Conservation (phyloP, 2,113 vertebrate species). For the Nothocercus julius region DNA sequence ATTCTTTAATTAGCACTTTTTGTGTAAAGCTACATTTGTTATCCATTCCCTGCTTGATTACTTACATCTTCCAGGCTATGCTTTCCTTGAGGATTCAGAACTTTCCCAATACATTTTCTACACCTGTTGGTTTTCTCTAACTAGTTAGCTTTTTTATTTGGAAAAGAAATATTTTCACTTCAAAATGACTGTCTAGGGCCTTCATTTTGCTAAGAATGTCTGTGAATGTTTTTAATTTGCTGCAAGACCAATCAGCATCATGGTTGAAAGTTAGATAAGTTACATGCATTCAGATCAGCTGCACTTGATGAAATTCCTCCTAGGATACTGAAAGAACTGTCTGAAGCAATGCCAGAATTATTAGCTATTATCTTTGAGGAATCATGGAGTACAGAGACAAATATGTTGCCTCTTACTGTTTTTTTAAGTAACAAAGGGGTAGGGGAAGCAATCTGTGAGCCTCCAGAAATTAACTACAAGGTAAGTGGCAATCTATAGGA, state of each 20-base stretch:
- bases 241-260: neutral
- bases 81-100: neutral
- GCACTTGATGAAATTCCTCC: conserved; percentile 37
- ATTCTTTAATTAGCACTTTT: neutral
- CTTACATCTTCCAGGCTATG: neutral
- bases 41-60: neutral
- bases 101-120: neutral
- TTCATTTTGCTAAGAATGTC: neutral
- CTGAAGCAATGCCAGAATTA: conserved; percentile 32
- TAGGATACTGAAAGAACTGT: neutral
- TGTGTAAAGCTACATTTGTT: neutral
- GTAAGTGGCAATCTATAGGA: neutral
- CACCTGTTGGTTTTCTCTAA: neutral
- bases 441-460: neutral
- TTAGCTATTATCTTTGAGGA: conserved; percentile 16
- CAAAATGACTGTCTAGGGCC: neutral
- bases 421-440: neutral
- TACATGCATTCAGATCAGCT: conserved; percentile 43
- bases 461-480: conserved; percentile 1
- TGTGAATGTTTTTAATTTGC: conserved; percentile 41
- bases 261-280: neutral
- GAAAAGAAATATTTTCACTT: neutral
- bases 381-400: neutral
- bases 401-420: neutral
- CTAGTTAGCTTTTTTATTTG: neutral